Evolutionary conservation across 2,888 invertebrate genomes (phyloP).

Genomic region (Ommatoiulus sabulosus): DNA sequence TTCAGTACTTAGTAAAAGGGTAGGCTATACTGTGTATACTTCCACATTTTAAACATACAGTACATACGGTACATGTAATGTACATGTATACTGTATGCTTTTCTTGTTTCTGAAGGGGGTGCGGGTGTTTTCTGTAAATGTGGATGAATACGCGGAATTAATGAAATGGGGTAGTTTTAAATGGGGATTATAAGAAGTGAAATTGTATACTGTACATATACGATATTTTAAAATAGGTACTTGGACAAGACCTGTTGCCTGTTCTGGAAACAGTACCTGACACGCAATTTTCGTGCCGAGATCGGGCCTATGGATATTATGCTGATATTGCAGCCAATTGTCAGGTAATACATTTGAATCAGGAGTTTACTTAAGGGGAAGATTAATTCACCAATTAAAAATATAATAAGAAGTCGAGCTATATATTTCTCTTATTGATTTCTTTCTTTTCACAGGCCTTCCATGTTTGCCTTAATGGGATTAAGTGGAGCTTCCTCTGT

Average conservation of each 20-base stretch:
- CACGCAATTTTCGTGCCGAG: constrained; percentile 58
- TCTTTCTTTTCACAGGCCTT: constrained; percentile 47
- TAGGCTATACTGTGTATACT: not conserved
- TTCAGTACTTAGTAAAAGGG: not conserved
- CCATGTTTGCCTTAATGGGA: constrained; percentile 57
- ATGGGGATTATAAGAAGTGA: not conserved
- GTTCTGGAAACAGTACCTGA: constrained; percentile 58
- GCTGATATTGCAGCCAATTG: constrained; percentile 60
- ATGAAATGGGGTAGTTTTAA: too few relatives aligned
- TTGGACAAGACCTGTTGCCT: constrained; percentile 57
- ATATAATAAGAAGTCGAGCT: not conserved
- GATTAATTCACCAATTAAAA: not conserved
- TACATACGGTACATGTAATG: too few relatives aligned
- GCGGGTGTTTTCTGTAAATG: too few relatives aligned
- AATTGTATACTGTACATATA: constrained; percentile 2
- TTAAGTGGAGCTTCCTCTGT: constrained; percentile 59
- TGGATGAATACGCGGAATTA: too few relatives aligned
- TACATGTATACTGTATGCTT: too few relatives aligned
- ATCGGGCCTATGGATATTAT: constrained; percentile 59
- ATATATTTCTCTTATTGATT: not conserved
- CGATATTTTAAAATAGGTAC: constrained; percentile 49
- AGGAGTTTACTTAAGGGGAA: not conserved
- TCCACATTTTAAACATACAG: too few relatives aligned
- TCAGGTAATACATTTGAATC: constrained; percentile 57
- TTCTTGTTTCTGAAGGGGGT: too few relatives aligned